Percentiles rank a stretch among this genome's conserved stretches.
These are phyloP conservation scores for Drosophila oshimai DNA, from an alignment of 1,140 invertebrate species.

Conservation along the genomic window DNA sequence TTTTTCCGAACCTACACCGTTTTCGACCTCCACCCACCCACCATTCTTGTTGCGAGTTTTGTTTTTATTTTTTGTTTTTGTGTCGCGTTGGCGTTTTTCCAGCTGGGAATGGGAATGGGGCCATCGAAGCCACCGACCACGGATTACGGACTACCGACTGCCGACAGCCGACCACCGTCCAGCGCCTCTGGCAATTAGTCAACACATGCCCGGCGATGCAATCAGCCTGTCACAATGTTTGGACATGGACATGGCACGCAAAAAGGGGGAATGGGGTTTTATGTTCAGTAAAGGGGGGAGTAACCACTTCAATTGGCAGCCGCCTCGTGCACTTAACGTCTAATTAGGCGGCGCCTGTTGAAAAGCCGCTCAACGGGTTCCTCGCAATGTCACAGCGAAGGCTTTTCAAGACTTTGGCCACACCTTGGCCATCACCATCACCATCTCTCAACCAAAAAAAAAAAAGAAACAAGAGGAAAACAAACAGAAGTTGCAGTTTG, in stretches of 20 bases:
- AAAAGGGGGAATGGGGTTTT: background rate
- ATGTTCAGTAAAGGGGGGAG: background rate
- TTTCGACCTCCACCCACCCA: background rate
- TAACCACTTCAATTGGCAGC: slow-evolving; percentile 50
- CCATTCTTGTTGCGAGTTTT: background rate
- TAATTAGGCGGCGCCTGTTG: slow-evolving; percentile 66
- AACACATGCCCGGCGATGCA: slow-evolving; percentile 53
- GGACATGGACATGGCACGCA: slow-evolving; percentile 31
- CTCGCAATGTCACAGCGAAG: slow-evolving; percentile 59
- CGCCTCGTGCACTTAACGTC: slow-evolving; percentile 61
- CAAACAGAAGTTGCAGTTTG: slow-evolving; percentile 1
- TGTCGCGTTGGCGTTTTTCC: background rate
- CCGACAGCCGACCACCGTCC: slow-evolving; percentile 2
- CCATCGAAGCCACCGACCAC: slow-evolving; percentile 12
- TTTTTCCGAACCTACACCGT: slow-evolving; percentile 14
- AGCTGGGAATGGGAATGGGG: slow-evolving; percentile 21
- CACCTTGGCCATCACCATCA: slow-evolving; percentile 66
- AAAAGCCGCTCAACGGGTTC: slow-evolving; percentile 70
- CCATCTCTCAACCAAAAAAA: slow-evolving; percentile 34
- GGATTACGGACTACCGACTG: background rate
- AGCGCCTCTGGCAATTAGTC: slow-evolving; percentile 63
- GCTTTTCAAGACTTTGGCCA: slow-evolving; percentile 44
- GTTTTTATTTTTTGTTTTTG: background rate
- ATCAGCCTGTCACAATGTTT: slow-evolving; percentile 74
- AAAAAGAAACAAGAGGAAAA: slow-evolving; percentile 4